Evolutionary conservation across 2,113 vertebrate genomes (phyloP).

Genomic region (Ochotona princeps): DNA sequence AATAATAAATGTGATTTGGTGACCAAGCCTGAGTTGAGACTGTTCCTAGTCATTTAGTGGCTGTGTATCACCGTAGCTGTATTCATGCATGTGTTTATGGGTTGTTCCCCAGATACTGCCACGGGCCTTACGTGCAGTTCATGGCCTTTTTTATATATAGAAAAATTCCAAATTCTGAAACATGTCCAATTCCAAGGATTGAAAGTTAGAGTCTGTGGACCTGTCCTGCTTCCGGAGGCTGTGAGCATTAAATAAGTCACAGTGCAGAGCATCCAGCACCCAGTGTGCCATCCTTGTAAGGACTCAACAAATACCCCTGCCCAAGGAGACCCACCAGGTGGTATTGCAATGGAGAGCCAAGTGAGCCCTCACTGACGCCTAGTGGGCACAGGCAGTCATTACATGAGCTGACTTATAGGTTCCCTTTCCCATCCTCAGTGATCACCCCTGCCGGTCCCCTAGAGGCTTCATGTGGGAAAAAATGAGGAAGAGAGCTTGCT

Average conservation of each 20-base stretch:
- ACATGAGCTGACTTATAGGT: neutral
- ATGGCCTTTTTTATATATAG: neutral
- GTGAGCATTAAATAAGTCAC: conserved; percentile 7
- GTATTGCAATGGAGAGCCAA: neutral
- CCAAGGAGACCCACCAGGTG: too few species aligned
- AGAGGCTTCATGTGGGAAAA: neutral
- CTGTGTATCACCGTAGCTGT: neutral
- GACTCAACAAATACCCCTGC: neutral
- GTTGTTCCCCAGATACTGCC: neutral
- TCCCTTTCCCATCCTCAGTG: neutral
- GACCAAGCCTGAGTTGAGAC: neutral
- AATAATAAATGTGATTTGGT: neutral
- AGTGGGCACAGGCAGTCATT: conserved; percentile 40
- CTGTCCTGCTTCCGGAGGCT: neutral
- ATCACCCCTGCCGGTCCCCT: neutral
- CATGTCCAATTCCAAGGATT: neutral
- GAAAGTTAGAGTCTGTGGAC: neutral
- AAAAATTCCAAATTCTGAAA: conserved; percentile 36
- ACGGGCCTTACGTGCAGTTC: neutral
- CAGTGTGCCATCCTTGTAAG: neutral
- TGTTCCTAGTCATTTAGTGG: neutral
- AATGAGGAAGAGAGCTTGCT: neutral
- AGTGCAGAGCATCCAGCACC: neutral
- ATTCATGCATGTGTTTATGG: neutral
- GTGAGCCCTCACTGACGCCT: conserved; percentile 70